These are phyloP conservation scores for Pseudochirops cupreus DNA, from an alignment of 2,797 vertebrate species.

Conservation along the genomic window DNA sequence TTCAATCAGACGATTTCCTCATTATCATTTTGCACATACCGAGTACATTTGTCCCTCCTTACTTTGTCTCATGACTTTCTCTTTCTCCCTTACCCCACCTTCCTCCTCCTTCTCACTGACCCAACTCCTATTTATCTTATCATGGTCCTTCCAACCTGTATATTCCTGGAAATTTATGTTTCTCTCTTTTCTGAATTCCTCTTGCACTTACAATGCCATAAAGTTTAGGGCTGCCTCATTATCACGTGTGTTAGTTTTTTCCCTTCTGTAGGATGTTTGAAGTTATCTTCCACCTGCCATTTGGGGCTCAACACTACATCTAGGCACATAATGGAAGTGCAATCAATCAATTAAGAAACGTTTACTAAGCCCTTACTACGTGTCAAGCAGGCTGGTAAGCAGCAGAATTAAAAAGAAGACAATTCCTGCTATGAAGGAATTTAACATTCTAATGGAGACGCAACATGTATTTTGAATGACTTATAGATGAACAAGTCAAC, in stretches of 20 bases:
- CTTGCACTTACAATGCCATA: not conserved
- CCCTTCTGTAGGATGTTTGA: not conserved
- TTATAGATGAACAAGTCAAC: not conserved
- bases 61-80: not conserved
- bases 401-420: not conserved
- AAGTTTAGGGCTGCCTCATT: not conserved
- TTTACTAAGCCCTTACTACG: not conserved
- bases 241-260: not conserved
- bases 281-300: not conserved
- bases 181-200: not conserved
- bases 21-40: not conserved
- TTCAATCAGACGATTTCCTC: not conserved
- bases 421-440: not conserved
- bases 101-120: not conserved
- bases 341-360: not conserved
- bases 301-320: not conserved
- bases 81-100: conserved; percentile 1
- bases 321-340: not conserved
- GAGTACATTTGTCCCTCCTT: not conserved
- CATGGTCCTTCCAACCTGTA: not conserved
- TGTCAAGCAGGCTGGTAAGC: not conserved
- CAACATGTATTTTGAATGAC: not conserved
- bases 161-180: not conserved
- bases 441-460: not conserved
- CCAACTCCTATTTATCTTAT: not conserved